phyloP scores from a whole-genome alignment of 2,797 vertebrate genomes.

The Aphelocoma californica region DNA sequence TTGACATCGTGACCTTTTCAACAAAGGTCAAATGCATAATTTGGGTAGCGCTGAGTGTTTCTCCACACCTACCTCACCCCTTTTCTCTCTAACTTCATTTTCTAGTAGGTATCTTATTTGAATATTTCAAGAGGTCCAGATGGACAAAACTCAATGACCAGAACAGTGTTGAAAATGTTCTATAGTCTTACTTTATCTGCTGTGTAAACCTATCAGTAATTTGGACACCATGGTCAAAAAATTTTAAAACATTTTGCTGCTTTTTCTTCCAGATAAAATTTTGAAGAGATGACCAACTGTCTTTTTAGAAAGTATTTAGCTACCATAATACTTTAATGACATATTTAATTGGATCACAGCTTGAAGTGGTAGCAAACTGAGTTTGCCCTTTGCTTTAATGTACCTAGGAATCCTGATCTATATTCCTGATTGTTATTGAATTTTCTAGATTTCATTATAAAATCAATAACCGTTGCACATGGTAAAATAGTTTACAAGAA shows the following conservation, averaged over 20 bases:
- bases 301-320: constrained; percentile 64
- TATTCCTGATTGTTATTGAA: constrained; percentile 85
- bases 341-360: constrained; percentile 78
- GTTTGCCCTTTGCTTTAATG: constrained; percentile 76
- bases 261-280: constrained; percentile 8
- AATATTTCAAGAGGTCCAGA: constrained; percentile 19
- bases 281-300: constrained; percentile 19
- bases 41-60: not conserved
- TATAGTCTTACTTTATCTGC: not conserved
- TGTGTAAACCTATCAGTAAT: not conserved
- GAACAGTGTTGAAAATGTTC: not conserved
- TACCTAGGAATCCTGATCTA: constrained; percentile 82
- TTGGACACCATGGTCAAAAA: not conserved
- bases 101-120: not conserved
- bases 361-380: constrained; percentile 75
- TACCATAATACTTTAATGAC: constrained; percentile 70
- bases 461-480: constrained; percentile 82
- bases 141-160: not conserved
- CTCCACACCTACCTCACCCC: not conserved
- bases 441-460: constrained; percentile 87
- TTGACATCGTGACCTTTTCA: constrained; percentile 38
- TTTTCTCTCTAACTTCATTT: constrained; percentile 5
- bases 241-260: not conserved
- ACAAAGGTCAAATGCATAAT: constrained; percentile 36
- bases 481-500: constrained; percentile 82